Conservation (phyloP, 2,797 vertebrate species). For the Tragopan temminckii region DNA sequence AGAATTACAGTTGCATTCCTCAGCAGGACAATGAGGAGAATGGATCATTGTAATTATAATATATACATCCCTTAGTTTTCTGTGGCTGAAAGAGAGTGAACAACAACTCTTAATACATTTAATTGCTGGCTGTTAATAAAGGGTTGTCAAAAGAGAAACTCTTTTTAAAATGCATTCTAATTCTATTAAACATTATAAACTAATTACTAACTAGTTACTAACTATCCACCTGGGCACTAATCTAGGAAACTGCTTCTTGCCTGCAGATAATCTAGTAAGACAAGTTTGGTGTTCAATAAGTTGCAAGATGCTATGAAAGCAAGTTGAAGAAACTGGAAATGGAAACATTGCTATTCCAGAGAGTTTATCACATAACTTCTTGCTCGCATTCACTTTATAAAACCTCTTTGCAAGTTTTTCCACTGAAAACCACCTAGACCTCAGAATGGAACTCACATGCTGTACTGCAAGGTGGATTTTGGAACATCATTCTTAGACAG, state of each 20-base stretch:
- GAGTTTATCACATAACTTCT: background rate
- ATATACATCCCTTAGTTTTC: slow-evolving; percentile 83
- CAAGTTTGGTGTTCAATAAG: background rate
- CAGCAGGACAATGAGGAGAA: slow-evolving; percentile 84
- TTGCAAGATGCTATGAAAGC: background rate
- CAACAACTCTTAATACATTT: slow-evolving; percentile 85
- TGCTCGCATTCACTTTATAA: background rate
- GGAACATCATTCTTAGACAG: background rate
- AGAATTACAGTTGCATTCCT: slow-evolving; percentile 85
- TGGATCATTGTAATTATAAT: slow-evolving; percentile 85
- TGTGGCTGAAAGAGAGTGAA: slow-evolving; percentile 86
- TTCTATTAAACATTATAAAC: slow-evolving; percentile 52
- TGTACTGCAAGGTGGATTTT: background rate
- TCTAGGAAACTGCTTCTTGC: background rate
- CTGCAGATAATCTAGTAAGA: background rate
- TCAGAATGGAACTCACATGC: background rate
- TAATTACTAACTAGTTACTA: slow-evolving; percentile 42
- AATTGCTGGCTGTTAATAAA: slow-evolving; percentile 81
- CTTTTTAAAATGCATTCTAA: slow-evolving; percentile 61
- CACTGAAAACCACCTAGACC: background rate
- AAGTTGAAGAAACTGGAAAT: background rate
- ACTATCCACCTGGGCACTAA: slow-evolving; percentile 46
- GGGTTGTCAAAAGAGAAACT: slow-evolving; percentile 76
- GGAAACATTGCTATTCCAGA: background rate
- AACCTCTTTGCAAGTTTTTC: background rate